Conservation (phyloP, 2,888 invertebrate species). For the Tubulanus polymorphus region DNA sequence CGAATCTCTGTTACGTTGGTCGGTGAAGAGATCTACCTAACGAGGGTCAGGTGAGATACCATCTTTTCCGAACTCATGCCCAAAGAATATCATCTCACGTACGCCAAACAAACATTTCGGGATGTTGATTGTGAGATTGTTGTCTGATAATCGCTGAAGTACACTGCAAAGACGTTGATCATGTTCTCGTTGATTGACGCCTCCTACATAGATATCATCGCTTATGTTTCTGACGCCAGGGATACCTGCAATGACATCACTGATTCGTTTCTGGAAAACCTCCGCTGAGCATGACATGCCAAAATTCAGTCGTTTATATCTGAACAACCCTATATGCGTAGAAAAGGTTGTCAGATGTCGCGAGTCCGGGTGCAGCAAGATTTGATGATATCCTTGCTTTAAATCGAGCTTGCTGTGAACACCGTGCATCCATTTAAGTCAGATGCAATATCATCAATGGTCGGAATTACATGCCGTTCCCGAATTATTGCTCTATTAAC, state of each 20-base stretch:
- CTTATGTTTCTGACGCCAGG: constrained; percentile 1
- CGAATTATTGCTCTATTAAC: background rate
- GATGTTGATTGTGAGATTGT: background rate
- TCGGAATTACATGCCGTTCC: constrained; percentile 3
- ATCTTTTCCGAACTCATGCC: background rate
- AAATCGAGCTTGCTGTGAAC: constrained; percentile 5
- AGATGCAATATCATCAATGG: constrained; percentile 2
- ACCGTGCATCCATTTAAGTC: constrained; percentile 6
- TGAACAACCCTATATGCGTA: background rate
- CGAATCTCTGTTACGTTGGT: constrained; percentile 7
- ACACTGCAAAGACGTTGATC: background rate
- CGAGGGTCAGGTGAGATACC: background rate
- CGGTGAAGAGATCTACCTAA: constrained; percentile 8
- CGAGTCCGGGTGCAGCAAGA: constrained; percentile 1
- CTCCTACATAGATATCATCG: constrained; percentile 4
- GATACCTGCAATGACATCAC: background rate
- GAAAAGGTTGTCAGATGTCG: constrained; percentile 1
- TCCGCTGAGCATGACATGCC: constrained; percentile 4
- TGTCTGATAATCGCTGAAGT: background rate
- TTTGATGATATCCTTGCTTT: constrained; percentile 6
- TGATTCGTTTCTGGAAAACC: background rate
- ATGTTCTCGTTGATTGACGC: background rate
- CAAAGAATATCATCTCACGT: background rate
- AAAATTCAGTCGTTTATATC: constrained; percentile 4
- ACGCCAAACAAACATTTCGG: background rate